Conservation (phyloP, 2,888 invertebrate genomes). For the Entomobrya proxima region DNA sequence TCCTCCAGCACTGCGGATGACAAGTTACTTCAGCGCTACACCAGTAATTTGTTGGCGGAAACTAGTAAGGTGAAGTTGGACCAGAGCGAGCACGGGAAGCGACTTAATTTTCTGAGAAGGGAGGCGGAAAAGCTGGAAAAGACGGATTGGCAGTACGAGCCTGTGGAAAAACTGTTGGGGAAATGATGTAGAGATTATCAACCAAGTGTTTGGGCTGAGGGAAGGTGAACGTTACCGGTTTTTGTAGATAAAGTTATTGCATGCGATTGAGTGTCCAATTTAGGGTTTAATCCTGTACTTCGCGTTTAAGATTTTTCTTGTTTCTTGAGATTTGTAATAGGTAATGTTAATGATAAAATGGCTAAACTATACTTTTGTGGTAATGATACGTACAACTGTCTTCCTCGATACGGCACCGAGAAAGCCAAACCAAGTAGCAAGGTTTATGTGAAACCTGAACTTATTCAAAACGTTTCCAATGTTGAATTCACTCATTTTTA, state of each 20-base stretch:
- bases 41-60: constrained; percentile 70
- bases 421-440: neutral
- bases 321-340: neutral
- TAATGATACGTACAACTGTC: constrained; percentile 65
- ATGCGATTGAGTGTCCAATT: neutral
- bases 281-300: neutral
- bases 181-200: constrained; percentile 64
- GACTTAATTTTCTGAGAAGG: constrained; percentile 69
- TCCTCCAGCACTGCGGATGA: constrained; percentile 64
- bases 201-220: neutral
- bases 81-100: constrained; percentile 70
- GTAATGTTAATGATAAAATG: constrained; percentile 5
- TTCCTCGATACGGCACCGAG: constrained; percentile 26
- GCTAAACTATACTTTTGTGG: constrained; percentile 53
- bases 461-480: neutral
- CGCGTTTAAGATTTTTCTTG: no score
- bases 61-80: constrained; percentile 68
- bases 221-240: neutral
- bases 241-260: neutral
- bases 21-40: constrained; percentile 67
- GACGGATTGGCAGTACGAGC: constrained; percentile 75
- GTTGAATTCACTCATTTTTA: constrained; percentile 42
- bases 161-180: constrained; percentile 73
- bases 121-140: constrained; percentile 74
- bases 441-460: neutral